phyloP scores from a whole-genome alignment of 2,113 vertebrate genomes.

The Phaethornis superciliosus region DNA sequence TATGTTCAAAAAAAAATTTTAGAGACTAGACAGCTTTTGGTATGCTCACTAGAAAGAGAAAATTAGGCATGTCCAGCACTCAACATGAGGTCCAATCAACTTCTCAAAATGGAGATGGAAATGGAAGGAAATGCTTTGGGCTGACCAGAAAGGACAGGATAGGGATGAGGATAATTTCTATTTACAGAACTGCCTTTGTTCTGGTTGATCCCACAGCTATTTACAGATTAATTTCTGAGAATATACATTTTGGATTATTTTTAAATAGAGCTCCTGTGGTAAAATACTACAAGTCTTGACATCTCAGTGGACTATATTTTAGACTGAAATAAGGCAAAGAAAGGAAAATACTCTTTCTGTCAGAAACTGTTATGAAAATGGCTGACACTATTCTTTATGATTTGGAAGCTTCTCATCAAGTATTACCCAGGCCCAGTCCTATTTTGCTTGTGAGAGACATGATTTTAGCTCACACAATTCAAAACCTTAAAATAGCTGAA shows the following conservation, averaged over 20 bases:
- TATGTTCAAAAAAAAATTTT: neutral
- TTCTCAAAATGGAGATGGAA: neutral
- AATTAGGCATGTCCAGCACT: neutral
- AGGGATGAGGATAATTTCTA: neutral
- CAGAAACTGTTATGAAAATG: neutral
- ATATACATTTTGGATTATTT: neutral
- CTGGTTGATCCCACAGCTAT: neutral
- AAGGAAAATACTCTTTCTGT: neutral
- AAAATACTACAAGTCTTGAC: neutral
- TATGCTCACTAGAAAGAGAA: neutral
- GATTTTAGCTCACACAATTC: neutral
- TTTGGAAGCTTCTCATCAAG: neutral
- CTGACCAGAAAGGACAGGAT: neutral
- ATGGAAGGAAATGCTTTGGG: neutral
- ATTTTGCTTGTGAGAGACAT: neutral
- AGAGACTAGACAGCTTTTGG: neutral
- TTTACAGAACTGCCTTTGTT: neutral
- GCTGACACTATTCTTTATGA: neutral
- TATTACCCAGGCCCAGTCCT: neutral
- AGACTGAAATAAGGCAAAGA: neutral
- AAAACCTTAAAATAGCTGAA: neutral
- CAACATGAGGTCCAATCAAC: neutral
- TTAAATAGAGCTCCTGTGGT: neutral
- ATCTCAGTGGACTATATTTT: neutral
- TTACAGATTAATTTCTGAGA: neutral